Conservation (phyloP, 2,888 invertebrate genomes). For the Cristatella mucedo region DNA sequence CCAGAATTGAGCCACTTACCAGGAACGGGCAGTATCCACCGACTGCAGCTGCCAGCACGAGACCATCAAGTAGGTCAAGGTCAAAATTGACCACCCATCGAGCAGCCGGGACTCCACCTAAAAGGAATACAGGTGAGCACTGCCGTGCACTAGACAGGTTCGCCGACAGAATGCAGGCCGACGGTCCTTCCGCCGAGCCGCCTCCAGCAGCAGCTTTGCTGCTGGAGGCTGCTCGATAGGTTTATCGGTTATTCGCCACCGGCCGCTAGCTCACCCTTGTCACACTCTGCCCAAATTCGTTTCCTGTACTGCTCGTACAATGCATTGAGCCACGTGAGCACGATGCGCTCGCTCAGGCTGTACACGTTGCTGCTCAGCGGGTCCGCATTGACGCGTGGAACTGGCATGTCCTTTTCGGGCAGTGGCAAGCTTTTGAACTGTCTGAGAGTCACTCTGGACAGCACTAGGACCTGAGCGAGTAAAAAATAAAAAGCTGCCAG, state of each 20-base stretch:
- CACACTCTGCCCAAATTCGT: conserved; percentile 26
- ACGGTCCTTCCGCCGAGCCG: background rate
- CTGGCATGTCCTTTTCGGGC: conserved; percentile 20
- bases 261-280: conserved; percentile 26
- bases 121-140: conserved; percentile 3
- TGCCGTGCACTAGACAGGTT: too few relatives aligned
- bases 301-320: conserved; percentile 33
- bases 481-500: too few relatives aligned
- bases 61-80: conserved; percentile 37
- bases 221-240: too few relatives aligned
- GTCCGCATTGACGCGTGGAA: conserved; percentile 31
- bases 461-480: conserved; percentile 22
- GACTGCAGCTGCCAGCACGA: conserved; percentile 33
- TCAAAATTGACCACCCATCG: conserved; percentile 40
- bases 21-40: conserved; percentile 38
- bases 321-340: conserved; percentile 37
- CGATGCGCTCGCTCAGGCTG: conserved; percentile 31
- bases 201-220: too few relatives aligned
- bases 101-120: conserved; percentile 31
- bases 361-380: conserved; percentile 36
- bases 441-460: conserved; percentile 31
- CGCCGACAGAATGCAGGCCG: too few relatives aligned
- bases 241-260: too few relatives aligned
- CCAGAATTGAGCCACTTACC: conserved; percentile 22
- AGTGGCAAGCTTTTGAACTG: conserved; percentile 23